phyloP scores from a whole-genome alignment of 2,888 invertebrate species.

The Pogonocherus hispidulus region DNA sequence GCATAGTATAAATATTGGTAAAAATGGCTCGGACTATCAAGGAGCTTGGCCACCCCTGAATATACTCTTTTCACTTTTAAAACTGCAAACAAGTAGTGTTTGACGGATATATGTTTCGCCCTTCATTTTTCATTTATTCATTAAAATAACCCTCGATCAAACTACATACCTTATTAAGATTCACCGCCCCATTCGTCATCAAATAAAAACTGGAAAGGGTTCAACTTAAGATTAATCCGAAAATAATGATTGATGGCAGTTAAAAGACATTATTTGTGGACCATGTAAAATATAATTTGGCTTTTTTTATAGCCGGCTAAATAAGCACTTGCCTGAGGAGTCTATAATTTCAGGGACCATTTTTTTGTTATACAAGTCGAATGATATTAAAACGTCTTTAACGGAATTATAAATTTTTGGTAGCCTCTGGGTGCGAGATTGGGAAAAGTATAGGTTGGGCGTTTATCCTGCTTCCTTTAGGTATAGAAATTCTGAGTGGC shows the following conservation, averaged over 20 bases:
- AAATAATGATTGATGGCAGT: conserved; percentile 47
- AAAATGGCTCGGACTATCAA: no score
- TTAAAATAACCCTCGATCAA: no score
- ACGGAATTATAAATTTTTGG: conserved; percentile 47
- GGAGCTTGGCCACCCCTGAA: no score
- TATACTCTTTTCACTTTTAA: no score
- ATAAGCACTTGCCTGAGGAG: conserved; percentile 44
- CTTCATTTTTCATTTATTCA: no score
- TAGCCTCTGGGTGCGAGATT: conserved; percentile 28
- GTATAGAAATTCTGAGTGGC: conserved; percentile 31
- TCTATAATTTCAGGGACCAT: conserved; percentile 50
- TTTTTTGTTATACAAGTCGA: conserved; percentile 46
- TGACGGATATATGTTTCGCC: no score
- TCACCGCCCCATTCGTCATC: no score
- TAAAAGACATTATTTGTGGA: conserved; percentile 51
- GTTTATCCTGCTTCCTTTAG: no score
- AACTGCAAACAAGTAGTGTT: no score
- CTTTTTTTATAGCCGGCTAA: conserved; percentile 49
- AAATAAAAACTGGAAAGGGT: neutral
- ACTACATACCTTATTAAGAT: no score
- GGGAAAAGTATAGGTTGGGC: conserved; percentile 43
- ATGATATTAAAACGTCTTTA: conserved; percentile 51
- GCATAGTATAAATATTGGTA: no score
- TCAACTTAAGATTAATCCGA: conserved; percentile 38
- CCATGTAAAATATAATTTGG: conserved; percentile 52